These are phyloP conservation scores for Thamnophis elegans DNA, from an alignment of 2,797 vertebrate genomes.

Conservation along the genomic window DNA sequence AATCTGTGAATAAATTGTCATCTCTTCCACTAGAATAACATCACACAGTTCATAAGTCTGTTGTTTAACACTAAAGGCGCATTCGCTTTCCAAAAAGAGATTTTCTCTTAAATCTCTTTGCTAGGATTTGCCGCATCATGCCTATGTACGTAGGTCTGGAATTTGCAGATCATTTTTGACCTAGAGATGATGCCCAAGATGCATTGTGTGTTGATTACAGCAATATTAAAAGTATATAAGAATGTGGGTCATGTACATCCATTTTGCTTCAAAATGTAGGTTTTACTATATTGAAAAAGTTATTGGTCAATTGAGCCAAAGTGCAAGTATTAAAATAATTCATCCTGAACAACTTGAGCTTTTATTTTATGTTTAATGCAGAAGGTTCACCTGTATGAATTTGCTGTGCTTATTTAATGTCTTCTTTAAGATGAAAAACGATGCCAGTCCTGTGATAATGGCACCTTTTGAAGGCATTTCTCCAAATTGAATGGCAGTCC, in stretches of 20 bases:
- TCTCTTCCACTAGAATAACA: constrained; percentile 43
- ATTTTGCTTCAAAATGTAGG: constrained; percentile 56
- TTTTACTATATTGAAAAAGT: constrained; percentile 65
- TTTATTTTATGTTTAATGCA: constrained; percentile 70
- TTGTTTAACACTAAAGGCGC: constrained; percentile 43
- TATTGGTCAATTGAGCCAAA: constrained; percentile 69
- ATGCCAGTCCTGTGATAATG: constrained; percentile 63
- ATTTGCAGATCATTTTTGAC: constrained; percentile 60
- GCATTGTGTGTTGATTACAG: constrained; percentile 22
- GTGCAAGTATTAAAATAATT: constrained; percentile 70
- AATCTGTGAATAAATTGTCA: constrained; percentile 13
- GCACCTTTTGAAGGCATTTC: constrained; percentile 70
- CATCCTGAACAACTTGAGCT: constrained; percentile 66
- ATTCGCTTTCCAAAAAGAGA: constrained; percentile 37
- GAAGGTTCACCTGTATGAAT: constrained; percentile 66
- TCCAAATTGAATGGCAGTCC: constrained; percentile 64
- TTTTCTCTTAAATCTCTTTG: background rate
- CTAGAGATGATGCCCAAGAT: constrained; percentile 28
- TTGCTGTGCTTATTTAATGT: constrained; percentile 73
- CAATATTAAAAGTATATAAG: constrained; percentile 2
- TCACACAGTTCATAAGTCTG: constrained; percentile 52
- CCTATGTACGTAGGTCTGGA: constrained; percentile 24
- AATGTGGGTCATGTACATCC: constrained; percentile 23
- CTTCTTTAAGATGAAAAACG: constrained; percentile 74
- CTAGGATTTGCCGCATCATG: constrained; percentile 24